Evolutionary conservation across 2,797 vertebrate species (phyloP), one percentile per base, ranked within the genome.

Genomic region (Falco naumanni): DNA sequence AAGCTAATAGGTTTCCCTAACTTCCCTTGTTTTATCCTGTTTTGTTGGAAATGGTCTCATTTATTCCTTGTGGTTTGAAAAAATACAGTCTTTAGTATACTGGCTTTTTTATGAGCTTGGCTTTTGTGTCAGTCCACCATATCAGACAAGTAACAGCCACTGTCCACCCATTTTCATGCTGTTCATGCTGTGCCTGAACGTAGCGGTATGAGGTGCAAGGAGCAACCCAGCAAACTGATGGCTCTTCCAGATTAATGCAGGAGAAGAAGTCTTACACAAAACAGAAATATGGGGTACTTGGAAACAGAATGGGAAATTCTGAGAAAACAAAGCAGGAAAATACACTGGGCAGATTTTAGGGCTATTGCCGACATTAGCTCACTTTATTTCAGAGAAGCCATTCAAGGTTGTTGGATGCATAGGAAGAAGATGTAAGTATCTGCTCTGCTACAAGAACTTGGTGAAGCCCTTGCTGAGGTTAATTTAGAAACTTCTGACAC

Each of bases 301-400:
- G 89, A 95, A 84, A n/a, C 45, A 54, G 72, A 74, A 41, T 76
- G 86, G 61, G 65, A 96, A 87, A 91, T 89, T 85, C 50, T 86
- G 57, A 86, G 69, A 81, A 85, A 84, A 45, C 45, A 63, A 59
- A 75, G 47, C 74, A 89, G 80, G 45, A 39, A 60, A 78, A 28
- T 59, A 59, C 56, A 29, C 17, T 19, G 80, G 34, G 59, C 45
- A 72, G 25, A 18, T 89, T 78, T 79, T 45, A 33, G 28, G 53
- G 50, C 74, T 60, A 39, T 57, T 51, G 70, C 66, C 81, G 81
- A 72, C 68, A 47, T 69, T 17, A 82, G 53, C 47, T 86, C 72
- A 66, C 59, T 79, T 79, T 77, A 26, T 29, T 80, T 87, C 92
- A 34, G 43, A 80, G 76, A 93, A 93, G 65, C 66, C 69, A 33